Base-by-base conservation (phyloP, 2,113 vertebrate genomes). In the Trachemys scripta region DNA sequence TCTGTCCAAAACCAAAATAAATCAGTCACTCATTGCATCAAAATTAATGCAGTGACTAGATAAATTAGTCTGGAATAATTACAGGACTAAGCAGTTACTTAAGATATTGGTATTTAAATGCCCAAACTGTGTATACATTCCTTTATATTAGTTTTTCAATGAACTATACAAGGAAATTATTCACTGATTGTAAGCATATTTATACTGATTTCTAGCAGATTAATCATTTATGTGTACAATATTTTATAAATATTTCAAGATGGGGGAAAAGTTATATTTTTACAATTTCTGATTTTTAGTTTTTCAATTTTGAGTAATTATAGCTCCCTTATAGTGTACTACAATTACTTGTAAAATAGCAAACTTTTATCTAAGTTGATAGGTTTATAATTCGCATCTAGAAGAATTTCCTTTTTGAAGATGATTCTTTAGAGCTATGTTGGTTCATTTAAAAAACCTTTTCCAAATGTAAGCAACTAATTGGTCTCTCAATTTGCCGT, bases 351-450 rank as follows among this genome's bases (percentile, higher is more conserved):
- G 75, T 89, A 92, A 90, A 96, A 45, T 24, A 75, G n/a, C 47
- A 83, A 76, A 79, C 65, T 93, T 35, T 29, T 83, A 84, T 82
- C 35, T 42, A 42, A 89, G 42, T 42, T 88, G 59, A 72, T 80
- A 54, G 53, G 79, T 97, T 94, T 95, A 89, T 87, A 91, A 92
- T 47, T 49, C 76, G 78, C 42, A 47, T 84, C 49, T 89, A 62
- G 31, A 94, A 84, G 14, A 54, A 51, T 80, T 89, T 35, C 11
- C 50, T 95, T 96, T 89, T 95, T 90, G 31, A 75, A 96, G 76
- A 47, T 0, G 6, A 25, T 17, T 6, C 82, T 96, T 94, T 56
- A n/a, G 31, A 57, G 12, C 56, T 57, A 78, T 80, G 19, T 20
- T 87, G 50, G 14, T 82, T 95, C 54, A 45, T 84, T 75, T 50